Evolutionary conservation across 2,797 vertebrate species (phyloP).

Genomic region (Anabacerthia variegaticeps): DNA sequence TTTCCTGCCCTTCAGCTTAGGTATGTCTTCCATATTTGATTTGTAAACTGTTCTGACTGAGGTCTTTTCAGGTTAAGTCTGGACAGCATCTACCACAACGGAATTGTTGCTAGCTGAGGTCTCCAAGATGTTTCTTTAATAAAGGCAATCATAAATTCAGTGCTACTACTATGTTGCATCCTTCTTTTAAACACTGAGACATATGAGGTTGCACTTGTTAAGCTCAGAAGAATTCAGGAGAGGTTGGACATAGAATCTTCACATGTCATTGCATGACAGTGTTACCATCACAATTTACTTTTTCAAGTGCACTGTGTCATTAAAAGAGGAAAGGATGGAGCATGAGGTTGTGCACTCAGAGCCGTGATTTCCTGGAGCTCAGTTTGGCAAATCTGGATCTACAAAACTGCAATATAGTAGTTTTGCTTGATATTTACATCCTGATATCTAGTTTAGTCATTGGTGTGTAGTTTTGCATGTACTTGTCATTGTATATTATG

Average conservation of each 20-base stretch:
- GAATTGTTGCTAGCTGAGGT: not conserved
- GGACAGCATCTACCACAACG: slow-evolving; percentile 2
- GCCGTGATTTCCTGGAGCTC: not conserved
- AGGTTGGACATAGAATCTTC: not conserved
- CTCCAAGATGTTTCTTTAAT: not conserved
- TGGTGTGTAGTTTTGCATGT: not conserved
- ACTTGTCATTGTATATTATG: accelerated
- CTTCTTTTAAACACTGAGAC: not conserved
- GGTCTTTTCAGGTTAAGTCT: slow-evolving; percentile 31
- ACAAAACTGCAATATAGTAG: not conserved
- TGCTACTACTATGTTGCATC: not conserved
- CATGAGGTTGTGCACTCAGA: not conserved
- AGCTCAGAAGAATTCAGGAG: not conserved
- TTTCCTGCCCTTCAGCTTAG: slow-evolving; percentile 40
- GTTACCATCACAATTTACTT: not conserved
- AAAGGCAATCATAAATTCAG: slow-evolving; percentile 14
- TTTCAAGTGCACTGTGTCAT: not conserved
- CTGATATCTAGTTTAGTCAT: not conserved
- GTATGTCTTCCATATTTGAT: slow-evolving; percentile 27
- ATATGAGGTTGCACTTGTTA: not conserved
- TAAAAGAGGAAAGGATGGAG: not conserved
- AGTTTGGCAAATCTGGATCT: not conserved
- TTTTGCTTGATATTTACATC: not conserved
- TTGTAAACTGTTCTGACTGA: slow-evolving; percentile 53
- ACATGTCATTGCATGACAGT: accelerated